Percentiles rank a stretch among this genome's conserved stretches.
phyloP scores from a whole-genome alignment of 2,113 vertebrate species.

The Madoqua kirkii region DNA sequence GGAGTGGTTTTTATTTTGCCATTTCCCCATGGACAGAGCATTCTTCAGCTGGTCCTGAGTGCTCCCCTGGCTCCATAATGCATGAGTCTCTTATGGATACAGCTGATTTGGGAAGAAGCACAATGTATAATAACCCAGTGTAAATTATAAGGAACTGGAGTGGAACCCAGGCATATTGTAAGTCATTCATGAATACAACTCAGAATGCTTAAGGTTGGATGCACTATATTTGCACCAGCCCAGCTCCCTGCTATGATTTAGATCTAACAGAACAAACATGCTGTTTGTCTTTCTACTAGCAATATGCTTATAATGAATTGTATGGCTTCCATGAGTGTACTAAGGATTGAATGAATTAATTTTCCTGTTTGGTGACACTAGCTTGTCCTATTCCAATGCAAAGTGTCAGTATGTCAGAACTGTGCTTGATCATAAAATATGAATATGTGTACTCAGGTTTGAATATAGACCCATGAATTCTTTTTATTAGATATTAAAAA shows the following conservation, averaged over 20 bases:
- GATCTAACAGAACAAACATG: constrained; percentile 46
- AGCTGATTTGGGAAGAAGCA: constrained; percentile 1
- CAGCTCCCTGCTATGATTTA: constrained; percentile 50
- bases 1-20: background rate
- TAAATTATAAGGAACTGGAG: constrained; percentile 44
- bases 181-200: constrained; percentile 35
- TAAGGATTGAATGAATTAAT: constrained; percentile 56
- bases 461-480: constrained; percentile 12
- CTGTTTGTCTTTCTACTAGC: constrained; percentile 60
- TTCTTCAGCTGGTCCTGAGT: background rate
- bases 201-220: constrained; percentile 9
- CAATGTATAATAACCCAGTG: constrained; percentile 8
- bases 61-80: background rate
- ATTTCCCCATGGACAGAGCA: background rate
- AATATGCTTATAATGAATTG: constrained; percentile 53
- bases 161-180: constrained; percentile 29
- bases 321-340: constrained; percentile 35
- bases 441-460: background rate
- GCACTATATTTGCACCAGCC: constrained; percentile 39
- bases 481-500: constrained; percentile 27
- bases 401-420: constrained; percentile 38
- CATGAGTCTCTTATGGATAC: constrained; percentile 5
- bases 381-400: constrained; percentile 35
- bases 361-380: constrained; percentile 43
- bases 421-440: constrained; percentile 43